Conservation (phyloP, 30 jellyfish, hydroid and myxozoan species). For the Sanderia malayensis region DNA sequence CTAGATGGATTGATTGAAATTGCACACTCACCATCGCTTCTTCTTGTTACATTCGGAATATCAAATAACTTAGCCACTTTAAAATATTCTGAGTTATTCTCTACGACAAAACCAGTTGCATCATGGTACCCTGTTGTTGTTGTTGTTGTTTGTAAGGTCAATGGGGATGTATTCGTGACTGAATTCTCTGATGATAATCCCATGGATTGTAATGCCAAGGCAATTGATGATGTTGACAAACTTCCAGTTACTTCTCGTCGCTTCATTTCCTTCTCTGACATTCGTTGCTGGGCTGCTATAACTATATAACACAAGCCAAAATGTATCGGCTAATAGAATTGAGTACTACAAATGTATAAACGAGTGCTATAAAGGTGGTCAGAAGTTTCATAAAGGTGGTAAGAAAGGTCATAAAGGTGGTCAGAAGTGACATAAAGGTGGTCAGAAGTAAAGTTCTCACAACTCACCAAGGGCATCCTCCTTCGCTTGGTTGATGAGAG, state of each 20-base stretch:
- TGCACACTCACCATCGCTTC: conserved; percentile 25
- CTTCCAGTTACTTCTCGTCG: conserved; percentile 92
- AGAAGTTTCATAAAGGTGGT: too few relatives aligned
- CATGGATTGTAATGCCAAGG: conserved; percentile 50
- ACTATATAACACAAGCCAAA: conserved; percentile 47
- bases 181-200: conserved; percentile 38
- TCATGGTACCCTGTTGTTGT: too few relatives aligned
- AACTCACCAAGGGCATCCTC: conserved; percentile 87
- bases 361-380: too few relatives aligned
- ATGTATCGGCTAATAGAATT: too few relatives aligned
- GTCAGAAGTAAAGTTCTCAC: too few relatives aligned
- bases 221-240: conserved; percentile 69
- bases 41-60: conserved; percentile 33
- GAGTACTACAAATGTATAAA: too few relatives aligned
- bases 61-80: conserved; percentile 25
- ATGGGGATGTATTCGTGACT: conserved; percentile 22
- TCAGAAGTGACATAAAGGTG: too few relatives aligned
- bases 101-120: conserved; percentile 32
- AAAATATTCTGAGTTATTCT: conserved; percentile 54
- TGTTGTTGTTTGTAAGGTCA: background rate
- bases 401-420: too few relatives aligned
- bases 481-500: conserved; percentile 60
- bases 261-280: conserved; percentile 84
- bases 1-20: too few relatives aligned
- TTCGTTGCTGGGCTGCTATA: conserved; percentile 86